Base-by-base conservation (phyloP, 64 coral and sea anemone species). In the Pachyseris speciosa region DNA sequence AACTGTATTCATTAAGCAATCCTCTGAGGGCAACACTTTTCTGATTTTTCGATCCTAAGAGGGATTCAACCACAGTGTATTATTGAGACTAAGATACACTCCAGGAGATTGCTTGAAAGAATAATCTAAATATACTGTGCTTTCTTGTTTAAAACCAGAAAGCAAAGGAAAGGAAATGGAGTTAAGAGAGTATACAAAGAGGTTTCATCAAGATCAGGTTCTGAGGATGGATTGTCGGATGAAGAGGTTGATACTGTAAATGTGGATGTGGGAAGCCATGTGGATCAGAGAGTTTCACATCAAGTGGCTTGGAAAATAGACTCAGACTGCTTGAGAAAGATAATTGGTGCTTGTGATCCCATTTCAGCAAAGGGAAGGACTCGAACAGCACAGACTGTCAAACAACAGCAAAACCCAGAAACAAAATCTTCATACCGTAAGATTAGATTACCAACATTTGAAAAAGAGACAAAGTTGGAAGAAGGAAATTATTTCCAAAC, bases 151-250 rank as follows among this genome's bases (percentile, higher is more conserved):
- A 1, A 25, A 22, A 63, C 55, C 26, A 81, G 77, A 57, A 81
- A 81, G n/a, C 77, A 81, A 38, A 81, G 77, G 53, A 81, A 81
- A 40, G 34, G 77, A 81, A 61, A 81, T 61, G 77, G 31, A 61
- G 77, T 81, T n/a, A 81, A 81, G 53, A 81, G 36, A 40, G 77
- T 81, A 33, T 61, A 37, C 52, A 81, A 81, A 81, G 77, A 81
- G 63, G 27, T 9, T 0, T 80, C 33, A 12, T 80, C 31, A 55
- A 58, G 75, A 33, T 81, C 77, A 81, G 36, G 33, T 61, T 81
- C 77, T 25, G 77, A 76, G 47, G 73, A 81, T 37, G 52, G 1
- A 8, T 81, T n/a, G 7, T 61, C 77, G 63, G 51, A 39, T 42
- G 77, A 80, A 37, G 49, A 58, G 5, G 22, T 38, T 13, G 19